phyloP scores from a whole-genome alignment of 2,888 invertebrate genomes.

The Lycia hirtaria region DNA sequence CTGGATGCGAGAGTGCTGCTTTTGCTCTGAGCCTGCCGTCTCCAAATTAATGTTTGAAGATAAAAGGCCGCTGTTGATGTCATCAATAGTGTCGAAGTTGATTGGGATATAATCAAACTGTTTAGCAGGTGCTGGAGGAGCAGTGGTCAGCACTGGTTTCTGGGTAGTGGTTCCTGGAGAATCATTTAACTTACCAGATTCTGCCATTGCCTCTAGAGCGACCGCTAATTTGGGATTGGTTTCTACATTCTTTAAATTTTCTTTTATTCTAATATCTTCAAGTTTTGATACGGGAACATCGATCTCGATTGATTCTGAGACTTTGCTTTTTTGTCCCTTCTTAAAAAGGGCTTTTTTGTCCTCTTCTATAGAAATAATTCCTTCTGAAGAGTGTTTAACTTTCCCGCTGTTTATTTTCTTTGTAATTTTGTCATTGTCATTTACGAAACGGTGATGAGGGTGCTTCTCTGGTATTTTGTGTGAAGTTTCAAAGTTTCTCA shows the following conservation, averaged over 20 bases:
- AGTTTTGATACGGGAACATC: conserved; percentile 79
- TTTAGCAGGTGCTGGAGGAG: conserved; percentile 67
- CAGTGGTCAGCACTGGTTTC: conserved; percentile 84
- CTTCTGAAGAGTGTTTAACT: conserved; percentile 70
- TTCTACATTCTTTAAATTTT: conserved; percentile 79
- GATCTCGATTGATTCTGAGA: conserved; percentile 75
- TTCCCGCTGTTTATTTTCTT: conserved; percentile 73
- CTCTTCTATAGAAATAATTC: conserved; percentile 79
- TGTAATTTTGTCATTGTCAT: conserved; percentile 78
- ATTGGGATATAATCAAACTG: conserved; percentile 75
- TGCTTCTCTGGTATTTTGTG: conserved; percentile 88
- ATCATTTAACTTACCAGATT: conserved; percentile 75
- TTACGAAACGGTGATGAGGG: conserved; percentile 65
- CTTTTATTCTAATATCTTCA: conserved; percentile 79
- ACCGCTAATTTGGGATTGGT: conserved; percentile 77
- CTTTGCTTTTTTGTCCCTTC: conserved; percentile 72
- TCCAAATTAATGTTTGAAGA: conserved; percentile 84
- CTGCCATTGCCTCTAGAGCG: conserved; percentile 77
- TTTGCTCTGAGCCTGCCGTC: conserved; percentile 88
- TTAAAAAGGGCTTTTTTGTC: conserved; percentile 70
- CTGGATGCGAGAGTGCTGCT: conserved; percentile 90
- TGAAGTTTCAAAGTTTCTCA: conserved; percentile 88
- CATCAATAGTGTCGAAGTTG: conserved; percentile 81
- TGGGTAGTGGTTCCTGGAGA: conserved; percentile 80
- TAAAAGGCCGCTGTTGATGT: conserved; percentile 76